Base-by-base conservation (phyloP, 2,888 invertebrate species). In the Dione juno region DNA sequence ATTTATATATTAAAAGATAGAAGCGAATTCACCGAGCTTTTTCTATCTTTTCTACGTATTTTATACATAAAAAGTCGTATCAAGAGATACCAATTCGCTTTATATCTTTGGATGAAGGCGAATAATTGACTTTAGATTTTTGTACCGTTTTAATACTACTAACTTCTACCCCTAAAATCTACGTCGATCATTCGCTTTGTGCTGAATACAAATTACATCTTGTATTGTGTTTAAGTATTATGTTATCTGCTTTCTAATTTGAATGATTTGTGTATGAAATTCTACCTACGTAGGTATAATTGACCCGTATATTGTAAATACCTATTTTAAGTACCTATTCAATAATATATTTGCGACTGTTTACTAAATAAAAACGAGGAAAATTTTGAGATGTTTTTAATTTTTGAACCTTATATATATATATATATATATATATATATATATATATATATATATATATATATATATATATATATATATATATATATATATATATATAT, bases 281-380 rank as follows among this genome's bases (percentile, higher is more conserved):
- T 88, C 88, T 89, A 89, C 92, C 92, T 92, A 91, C 92, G 92
- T 92, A 92, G 92, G 92, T 90, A 89, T 89, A 87, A 86, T 84
- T 82, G 85, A 84, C 90, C 89, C 85, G 75, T 87, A 65, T 70
- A 81, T 85, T 92, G 92, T 92, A 92, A 91, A 91, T 92, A 92
- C 87, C 86, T 92, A 90, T 86, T 86, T 83, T 92, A 91, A 90
- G 90, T 87, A 85, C 85, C 86, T 88, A 87, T 86, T 87, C 83
- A 84, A 86, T 87, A 85, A 88, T 89, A 84, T 89, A 78, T 78
- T 90, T 92, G 91, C 89, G 91, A 92, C 92, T 92, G 91, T 92
- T 92, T 86, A 90, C 87, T 89, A 84, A 92, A 91, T 91, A 90
- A 90, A 82, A 88, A 84, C 40, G 80, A 77, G 67, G 73, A 75